These are phyloP conservation scores for Pasiphila rectangulata DNA, from an alignment of 2,888 invertebrate species.

Conservation along the genomic window DNA sequence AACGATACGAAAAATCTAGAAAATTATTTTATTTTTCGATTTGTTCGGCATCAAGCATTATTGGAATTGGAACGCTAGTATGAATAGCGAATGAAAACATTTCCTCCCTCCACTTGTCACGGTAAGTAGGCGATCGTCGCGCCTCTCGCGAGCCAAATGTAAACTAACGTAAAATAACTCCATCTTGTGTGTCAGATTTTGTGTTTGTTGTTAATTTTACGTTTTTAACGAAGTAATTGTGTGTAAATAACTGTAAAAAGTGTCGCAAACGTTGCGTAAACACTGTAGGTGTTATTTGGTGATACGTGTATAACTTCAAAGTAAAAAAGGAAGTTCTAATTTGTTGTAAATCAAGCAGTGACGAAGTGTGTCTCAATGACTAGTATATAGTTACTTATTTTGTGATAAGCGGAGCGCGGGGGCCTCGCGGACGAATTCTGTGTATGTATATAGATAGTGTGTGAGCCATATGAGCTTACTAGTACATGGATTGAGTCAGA, in stretches of 20 bases:
- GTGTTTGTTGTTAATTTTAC: slow-evolving; percentile 79
- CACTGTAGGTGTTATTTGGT: slow-evolving; percentile 39
- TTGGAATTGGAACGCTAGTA: slow-evolving; percentile 52
- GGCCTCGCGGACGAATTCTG: slow-evolving; percentile 70
- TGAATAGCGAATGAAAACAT: slow-evolving; percentile 51
- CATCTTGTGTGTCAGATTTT: slow-evolving; percentile 83
- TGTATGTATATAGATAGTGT: slow-evolving; percentile 67
- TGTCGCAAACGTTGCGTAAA: slow-evolving; percentile 46
- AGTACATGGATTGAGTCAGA: slow-evolving; percentile 57
- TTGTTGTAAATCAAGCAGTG: slow-evolving; percentile 64
- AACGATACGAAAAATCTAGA: no score
- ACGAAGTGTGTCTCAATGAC: slow-evolving; percentile 76
- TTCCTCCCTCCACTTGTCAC: slow-evolving; percentile 50
- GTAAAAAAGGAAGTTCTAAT: slow-evolving; percentile 29
- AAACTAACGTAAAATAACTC: slow-evolving; percentile 82
- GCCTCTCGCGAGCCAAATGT: slow-evolving; percentile 69
- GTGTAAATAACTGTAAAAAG: slow-evolving; percentile 56
- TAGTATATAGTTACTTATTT: slow-evolving; percentile 81
- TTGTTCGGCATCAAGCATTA: no score
- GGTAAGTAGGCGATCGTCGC: slow-evolving; percentile 45
- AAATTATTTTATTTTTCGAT: no score
- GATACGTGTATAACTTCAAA: slow-evolving; percentile 34
- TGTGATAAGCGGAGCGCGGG: slow-evolving; percentile 79
- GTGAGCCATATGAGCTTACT: slow-evolving; percentile 49
- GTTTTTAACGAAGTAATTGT: slow-evolving; percentile 61